phyloP scores from a whole-genome alignment of 2,797 vertebrate species.

The Ptychobarbus kaznakovi region DNA sequence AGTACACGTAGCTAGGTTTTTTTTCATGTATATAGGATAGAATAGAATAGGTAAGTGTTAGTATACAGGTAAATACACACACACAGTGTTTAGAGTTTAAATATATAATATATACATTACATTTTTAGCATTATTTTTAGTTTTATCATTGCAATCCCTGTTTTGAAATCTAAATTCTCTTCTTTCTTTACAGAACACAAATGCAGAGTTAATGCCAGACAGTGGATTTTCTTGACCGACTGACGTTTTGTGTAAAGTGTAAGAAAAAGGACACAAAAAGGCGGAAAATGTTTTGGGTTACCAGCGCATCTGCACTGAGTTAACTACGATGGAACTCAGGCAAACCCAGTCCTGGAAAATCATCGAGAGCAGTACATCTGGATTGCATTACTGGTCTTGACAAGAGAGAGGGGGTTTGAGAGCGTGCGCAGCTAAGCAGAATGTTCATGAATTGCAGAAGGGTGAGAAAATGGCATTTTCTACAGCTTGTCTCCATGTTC shows the following conservation, averaged over 20 bases:
- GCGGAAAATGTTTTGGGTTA: neutral
- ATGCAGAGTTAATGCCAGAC: neutral
- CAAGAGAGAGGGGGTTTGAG: neutral
- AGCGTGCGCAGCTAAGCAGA: conserved; percentile 64
- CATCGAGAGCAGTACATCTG: neutral
- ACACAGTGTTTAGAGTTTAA: no score
- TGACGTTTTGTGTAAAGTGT: neutral
- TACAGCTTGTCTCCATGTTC: conserved; percentile 82
- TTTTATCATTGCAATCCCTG: neutral
- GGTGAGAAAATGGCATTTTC: conserved; percentile 83
- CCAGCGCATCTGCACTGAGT: neutral
- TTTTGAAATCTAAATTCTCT: neutral
- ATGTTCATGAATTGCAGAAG: conserved; percentile 87
- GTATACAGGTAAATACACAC: no score
- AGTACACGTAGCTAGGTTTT: no score
- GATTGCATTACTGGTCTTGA: conserved; percentile 63
- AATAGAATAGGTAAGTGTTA: no score
- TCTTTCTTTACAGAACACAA: conserved; percentile 28
- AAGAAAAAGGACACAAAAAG: neutral
- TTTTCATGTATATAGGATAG: no score
- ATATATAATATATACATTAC: no score
- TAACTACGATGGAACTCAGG: conserved; percentile 51
- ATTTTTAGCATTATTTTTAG: no score
- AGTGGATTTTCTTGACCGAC: neutral
- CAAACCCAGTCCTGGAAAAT: conserved; percentile 22